Evolutionary conservation across 2,113 vertebrate species (phyloP).

Genomic region (Nyctibius bracteatus): DNA sequence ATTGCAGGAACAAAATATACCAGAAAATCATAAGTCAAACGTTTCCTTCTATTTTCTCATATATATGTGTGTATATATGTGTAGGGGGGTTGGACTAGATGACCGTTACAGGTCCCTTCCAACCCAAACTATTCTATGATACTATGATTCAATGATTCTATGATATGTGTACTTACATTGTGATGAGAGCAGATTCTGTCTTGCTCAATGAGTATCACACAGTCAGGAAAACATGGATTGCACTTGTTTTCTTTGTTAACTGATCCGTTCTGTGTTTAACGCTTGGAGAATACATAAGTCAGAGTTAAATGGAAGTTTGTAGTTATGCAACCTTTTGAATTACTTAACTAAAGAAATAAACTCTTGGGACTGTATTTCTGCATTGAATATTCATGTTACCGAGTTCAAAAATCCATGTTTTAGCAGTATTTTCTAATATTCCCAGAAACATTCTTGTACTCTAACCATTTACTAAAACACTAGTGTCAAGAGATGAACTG

Average conservation of each 20-base stretch:
- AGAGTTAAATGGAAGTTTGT: neutral
- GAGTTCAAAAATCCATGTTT: neutral
- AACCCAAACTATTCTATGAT: too few relatives aligned
- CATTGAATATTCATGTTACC: neutral
- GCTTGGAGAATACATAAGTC: neutral
- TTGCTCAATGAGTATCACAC: neutral
- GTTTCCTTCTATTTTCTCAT: neutral
- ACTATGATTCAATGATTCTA: too few relatives aligned
- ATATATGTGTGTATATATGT: neutral
- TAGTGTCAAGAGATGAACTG: neutral
- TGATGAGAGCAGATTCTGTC: neutral
- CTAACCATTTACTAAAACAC: neutral
- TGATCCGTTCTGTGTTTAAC: neutral
- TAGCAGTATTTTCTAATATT: neutral
- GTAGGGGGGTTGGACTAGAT: too few relatives aligned
- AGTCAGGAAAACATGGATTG: neutral
- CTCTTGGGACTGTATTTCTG: neutral
- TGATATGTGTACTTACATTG: rapidly evolving
- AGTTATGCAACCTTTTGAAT: neutral
- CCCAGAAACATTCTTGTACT: neutral
- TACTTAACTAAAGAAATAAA: neutral
- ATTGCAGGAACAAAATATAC: neutral
- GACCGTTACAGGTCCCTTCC: too few relatives aligned
- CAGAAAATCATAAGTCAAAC: neutral
- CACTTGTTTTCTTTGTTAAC: neutral